Evolutionary conservation across 2,113 vertebrate species (phyloP), one percentile per base, ranked within the genome.

Genomic region (Pyrgilauda ruficollis): DNA sequence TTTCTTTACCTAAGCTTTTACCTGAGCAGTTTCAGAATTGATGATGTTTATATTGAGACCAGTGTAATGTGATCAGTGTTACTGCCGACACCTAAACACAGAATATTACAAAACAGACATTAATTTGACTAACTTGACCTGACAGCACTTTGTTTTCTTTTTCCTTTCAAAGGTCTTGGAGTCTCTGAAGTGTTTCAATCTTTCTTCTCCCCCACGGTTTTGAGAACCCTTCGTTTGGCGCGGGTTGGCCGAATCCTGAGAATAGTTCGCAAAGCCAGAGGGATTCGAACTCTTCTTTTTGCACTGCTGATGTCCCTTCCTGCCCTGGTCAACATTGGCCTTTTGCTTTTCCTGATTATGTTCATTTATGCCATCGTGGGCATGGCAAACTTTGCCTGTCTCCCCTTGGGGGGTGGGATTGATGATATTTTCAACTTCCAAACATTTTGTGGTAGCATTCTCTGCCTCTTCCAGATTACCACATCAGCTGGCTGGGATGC

Each of bases 231-330:
- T 82, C 98, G 99, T 77, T 95, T 99, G 97, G 98, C 98, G 6
- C 98, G 99, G 59, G 99, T 99, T 28, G 99, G 98, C 91, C 98
- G 99, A 23, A 97, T 99, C 37, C 98, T 99, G 59, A 98, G 99
- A 74, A 98, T 99, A 7, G 98, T 99, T 58, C 98, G 98, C 50
- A 98, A 97, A 77, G 99, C 99, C 19, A 98, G 98, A 96, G 99
- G 99, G 94, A 99, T 99, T 88, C 89, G 99, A 88, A 99, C 99
- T 46, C 98, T 99, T 52, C 98, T 99, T 11, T 99, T 99, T 95
- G 99, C 99, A 74, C 97, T 99, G 97, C 98, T 99, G 98, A 99
- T 99, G 99, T 99, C 99, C 23, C 98, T 99, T 59, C 99, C 99
- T 10, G 99, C 99, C 5, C 97, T 99, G 33, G 99, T 99, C 97